Evolutionary conservation across 2,888 invertebrate genomes (phyloP), one percentile per base, ranked within the genome.

Genomic region (Torymus texanus): DNA sequence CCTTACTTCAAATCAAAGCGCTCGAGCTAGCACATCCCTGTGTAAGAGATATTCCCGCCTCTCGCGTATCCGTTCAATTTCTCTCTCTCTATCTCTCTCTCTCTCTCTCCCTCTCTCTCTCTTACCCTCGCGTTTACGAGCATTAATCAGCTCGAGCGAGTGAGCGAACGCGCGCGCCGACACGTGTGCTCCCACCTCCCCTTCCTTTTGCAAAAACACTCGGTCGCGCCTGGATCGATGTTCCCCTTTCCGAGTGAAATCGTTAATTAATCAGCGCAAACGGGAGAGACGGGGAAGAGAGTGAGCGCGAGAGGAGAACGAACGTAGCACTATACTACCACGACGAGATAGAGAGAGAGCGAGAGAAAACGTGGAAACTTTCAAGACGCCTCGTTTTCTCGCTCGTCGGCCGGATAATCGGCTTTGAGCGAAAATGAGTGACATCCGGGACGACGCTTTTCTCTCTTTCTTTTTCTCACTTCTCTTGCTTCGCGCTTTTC

Each of bases 371-470:
- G 14, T 18, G 51, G 62, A 53, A 53, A 41, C 41, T 41, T 41
- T 41, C 41, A 41, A 41, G 41, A 41, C 41, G 41, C 41, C 41
- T 41, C 41, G 41, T 41, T 41, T 41, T 41, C 41, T 41, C 41
- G 51, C 71, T 13, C 71, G 76, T 21, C 63, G 61, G 50, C 58
- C 21, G 13, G 71, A 66, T 71, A 77, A 77, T 72, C 71, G 51
- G 66, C 71, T 77, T 66, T 59, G 65, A 21, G 71, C 18, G 65
- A 71, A 72, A 71, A 77, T 77, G 71, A 71, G 66, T 65, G 71
- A 58, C 66, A 59, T 65, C 66, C 71, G 77, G 41, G 41, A 8
- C 41, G 41, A 8, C 8, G 51, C 3, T 65, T 74, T 50, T 16
- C 16, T 55, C 21, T 18, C 29, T 16, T 50, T 16, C 58, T 71